phyloP scores from a whole-genome alignment of 2,113 vertebrate genomes.

The Mystacornis crossleyi region DNA sequence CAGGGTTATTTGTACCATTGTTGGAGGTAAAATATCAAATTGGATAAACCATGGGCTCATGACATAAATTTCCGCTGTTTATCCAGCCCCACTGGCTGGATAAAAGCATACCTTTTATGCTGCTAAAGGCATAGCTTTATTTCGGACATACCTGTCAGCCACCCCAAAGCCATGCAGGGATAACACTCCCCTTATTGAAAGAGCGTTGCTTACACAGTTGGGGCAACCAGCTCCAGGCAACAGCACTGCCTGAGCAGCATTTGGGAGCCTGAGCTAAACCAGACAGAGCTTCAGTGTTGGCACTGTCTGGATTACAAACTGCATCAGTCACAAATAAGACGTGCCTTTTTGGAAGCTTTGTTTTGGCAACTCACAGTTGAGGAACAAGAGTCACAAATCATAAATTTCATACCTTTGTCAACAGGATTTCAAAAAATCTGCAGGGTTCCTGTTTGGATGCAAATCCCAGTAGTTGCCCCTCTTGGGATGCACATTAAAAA shows the following conservation, averaged over 20 bases:
- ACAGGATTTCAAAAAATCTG: conserved; percentile 43
- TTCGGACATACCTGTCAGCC: background rate
- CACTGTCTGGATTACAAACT: background rate
- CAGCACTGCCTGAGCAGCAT: background rate
- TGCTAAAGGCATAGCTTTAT: background rate
- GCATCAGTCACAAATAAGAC: conserved; percentile 2
- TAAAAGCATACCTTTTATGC: no score
- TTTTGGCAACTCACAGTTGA: background rate
- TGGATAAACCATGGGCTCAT: background rate
- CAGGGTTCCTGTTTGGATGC: conserved; percentile 41
- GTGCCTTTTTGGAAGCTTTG: background rate
- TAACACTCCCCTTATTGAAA: background rate
- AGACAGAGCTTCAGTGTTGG: background rate
- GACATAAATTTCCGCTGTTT: background rate
- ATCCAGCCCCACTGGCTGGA: background rate
- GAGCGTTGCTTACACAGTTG: background rate
- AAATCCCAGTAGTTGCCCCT: background rate
- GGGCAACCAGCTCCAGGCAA: background rate
- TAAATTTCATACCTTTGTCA: conserved; percentile 38
- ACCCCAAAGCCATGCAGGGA: background rate
- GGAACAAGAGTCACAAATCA: conserved; percentile 4
- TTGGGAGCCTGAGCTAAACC: background rate
- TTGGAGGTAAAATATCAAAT: background rate
- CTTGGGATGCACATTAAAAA: conserved; percentile 34
- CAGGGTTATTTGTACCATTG: background rate